A percentile compares a stretch with the other conserved stretches of the same genome.
phyloP scores from a whole-genome alignment of 2,113 vertebrate species.

The Osmerus mordax region DNA sequence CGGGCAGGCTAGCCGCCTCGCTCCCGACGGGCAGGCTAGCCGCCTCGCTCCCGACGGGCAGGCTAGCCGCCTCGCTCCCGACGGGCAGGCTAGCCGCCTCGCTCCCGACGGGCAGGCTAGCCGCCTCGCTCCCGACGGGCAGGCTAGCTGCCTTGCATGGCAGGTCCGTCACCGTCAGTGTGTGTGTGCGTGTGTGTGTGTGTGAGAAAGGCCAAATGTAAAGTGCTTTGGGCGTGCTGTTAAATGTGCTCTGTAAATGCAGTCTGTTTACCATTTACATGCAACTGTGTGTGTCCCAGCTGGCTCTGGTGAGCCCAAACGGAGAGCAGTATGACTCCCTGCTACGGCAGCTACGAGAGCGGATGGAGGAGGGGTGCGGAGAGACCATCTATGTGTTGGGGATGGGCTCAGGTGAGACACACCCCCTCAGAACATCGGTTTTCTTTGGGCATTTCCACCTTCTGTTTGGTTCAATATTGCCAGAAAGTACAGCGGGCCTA shows the following conservation, averaged over 20 bases:
- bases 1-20: neutral
- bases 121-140: no score
- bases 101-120: no score
- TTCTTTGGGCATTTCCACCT: no score
- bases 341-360: conserved; percentile 89
- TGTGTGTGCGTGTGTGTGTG: no score
- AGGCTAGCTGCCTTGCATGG: neutral
- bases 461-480: no score
- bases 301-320: conserved; percentile 93
- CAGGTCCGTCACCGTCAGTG: no score
- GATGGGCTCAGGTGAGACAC: conserved; percentile 88
- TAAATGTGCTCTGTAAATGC: neutral
- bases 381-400: conserved; percentile 99
- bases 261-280: neutral
- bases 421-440: neutral
- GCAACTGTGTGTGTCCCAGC: conserved; percentile 62
- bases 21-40: no score
- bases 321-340: conserved; percentile 98
- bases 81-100: no score
- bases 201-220: neutral
- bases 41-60: no score
- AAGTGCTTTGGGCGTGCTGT: neutral
- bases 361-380: conserved; percentile 96
- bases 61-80: neutral
- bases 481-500: no score